Conservation (phyloP, 2,113 vertebrate genomes). For the Cephalopholis sonnerati region DNA sequence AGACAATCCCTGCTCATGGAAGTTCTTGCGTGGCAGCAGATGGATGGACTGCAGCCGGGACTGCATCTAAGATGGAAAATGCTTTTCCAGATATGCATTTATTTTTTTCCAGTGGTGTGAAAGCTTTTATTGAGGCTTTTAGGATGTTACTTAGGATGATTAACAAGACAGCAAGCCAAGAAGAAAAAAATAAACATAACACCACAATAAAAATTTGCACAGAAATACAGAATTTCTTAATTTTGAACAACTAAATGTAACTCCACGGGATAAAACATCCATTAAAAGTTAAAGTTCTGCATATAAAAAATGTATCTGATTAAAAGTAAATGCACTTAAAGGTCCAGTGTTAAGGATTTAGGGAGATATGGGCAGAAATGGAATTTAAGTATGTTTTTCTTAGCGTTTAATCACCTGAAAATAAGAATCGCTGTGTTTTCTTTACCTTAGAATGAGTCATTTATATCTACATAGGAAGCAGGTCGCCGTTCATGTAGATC, state of each 20-base stretch:
- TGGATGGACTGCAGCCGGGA: conserved; percentile 5
- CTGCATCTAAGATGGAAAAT: conserved; percentile 16
- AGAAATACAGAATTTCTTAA: neutral
- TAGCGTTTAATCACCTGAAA: too few relatives aligned
- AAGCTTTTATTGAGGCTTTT: neutral
- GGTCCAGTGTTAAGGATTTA: too few relatives aligned
- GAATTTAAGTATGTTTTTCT: too few relatives aligned
- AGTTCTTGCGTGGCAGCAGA: neutral
- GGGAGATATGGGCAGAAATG: too few relatives aligned
- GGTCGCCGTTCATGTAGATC: too few relatives aligned
- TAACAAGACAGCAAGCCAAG: neutral
- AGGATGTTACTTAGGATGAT: neutral
- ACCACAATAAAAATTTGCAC: neutral
- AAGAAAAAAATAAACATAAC: neutral
- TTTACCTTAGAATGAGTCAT: too few relatives aligned
- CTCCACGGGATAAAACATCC: neutral
- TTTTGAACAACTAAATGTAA: neutral
- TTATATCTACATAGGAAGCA: too few relatives aligned
- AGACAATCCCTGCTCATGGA: conserved; percentile 28
- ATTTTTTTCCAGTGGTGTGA: neutral
- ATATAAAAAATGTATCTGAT: neutral
- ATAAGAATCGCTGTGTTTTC: too few relatives aligned
- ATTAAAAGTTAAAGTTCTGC: neutral
- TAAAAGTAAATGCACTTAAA: neutral
- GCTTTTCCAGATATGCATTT: neutral